Base-by-base conservation (phyloP, 2,797 vertebrate species). In the Schizopygopsis pylzovi region DNA sequence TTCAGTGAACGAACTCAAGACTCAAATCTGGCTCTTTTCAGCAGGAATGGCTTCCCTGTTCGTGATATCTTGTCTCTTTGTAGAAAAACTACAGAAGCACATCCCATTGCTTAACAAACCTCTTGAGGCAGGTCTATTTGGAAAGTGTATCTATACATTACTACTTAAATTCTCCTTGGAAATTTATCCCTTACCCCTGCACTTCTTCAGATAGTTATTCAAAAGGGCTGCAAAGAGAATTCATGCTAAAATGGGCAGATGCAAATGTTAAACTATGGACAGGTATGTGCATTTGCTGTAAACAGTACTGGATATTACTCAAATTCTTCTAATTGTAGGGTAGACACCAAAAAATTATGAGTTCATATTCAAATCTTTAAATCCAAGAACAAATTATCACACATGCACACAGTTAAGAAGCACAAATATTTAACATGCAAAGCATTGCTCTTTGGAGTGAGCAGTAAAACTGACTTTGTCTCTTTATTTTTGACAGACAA, bases 341-440 rank as follows among this genome's bases (percentile, higher is more conserved):
- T 20, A 52, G 72, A 76, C 33, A 52, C 8, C 4, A 41, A 22
- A 37, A 68, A 25, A 86, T 11, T 9, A 82, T 52, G 22, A 68
- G 47, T 56, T 68, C 79, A 84, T 81, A 56, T 37, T 70, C 81
- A 73, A 63, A 28, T 13, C 9, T 56, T 43, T 15, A 81, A 77
- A 79, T 47, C 89, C 90, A 6, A 88, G 90, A 90, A 88, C 88
- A 89, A 87, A 93, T 91, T 92, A 92, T 93, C 91, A 92, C 89
- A 92, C 94, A 96, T 96, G 94, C 94, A 95, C 89, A 90, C 93
- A 90, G 85, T 93, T 91, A 92, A 91, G 90, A 88, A 89, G 90
- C 91, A 92, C 90, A 91, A 25, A 92, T 92, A 88, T 86, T 92
- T 89, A 90, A 91, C 95, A 95, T 95, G 94, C 95, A 96, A 91